Conservation (phyloP, 2,113 vertebrate species). For the Mastomys natalensis region DNA sequence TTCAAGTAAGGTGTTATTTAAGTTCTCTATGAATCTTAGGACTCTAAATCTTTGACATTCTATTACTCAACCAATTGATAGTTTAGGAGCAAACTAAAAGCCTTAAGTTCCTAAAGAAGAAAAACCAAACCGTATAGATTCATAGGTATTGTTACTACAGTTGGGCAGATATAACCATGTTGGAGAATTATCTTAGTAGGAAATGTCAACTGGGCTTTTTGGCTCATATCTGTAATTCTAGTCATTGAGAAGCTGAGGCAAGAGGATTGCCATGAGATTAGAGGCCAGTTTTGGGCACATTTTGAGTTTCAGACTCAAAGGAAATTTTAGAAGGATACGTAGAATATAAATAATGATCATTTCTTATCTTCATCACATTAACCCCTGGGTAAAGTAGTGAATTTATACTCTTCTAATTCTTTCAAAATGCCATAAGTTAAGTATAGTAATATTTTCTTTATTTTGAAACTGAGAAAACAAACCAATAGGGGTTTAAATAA, state of each 20-base stretch:
- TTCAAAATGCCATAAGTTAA: neutral
- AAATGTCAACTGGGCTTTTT: neutral
- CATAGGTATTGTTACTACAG: neutral
- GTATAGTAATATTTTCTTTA: neutral
- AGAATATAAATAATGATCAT: neutral
- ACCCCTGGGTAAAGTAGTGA: neutral
- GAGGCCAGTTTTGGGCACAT: neutral
- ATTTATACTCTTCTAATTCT: neutral
- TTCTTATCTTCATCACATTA: neutral
- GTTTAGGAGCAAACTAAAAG: slow-evolving; percentile 39
- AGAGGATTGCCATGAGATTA: neutral
- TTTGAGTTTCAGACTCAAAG: neutral
- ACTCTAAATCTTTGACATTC: slow-evolving; percentile 2
- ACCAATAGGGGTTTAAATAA: neutral
- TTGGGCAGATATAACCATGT: neutral
- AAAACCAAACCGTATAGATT: slow-evolving; percentile 10
- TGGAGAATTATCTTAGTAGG: neutral
- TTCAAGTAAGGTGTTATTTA: slow-evolving; percentile 47
- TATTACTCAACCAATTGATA: slow-evolving; percentile 18
- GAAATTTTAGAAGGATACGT: slow-evolving; percentile 21
- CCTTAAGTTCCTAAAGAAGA: neutral
- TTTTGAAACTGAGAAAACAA: slow-evolving; percentile 36
- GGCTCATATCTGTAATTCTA: neutral
- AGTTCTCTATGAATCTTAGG: neutral
- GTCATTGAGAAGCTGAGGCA: neutral